These are phyloP conservation scores for Penaeus japonicus DNA, from an alignment of 1,140 invertebrate species.

Conservation along the genomic window DNA sequence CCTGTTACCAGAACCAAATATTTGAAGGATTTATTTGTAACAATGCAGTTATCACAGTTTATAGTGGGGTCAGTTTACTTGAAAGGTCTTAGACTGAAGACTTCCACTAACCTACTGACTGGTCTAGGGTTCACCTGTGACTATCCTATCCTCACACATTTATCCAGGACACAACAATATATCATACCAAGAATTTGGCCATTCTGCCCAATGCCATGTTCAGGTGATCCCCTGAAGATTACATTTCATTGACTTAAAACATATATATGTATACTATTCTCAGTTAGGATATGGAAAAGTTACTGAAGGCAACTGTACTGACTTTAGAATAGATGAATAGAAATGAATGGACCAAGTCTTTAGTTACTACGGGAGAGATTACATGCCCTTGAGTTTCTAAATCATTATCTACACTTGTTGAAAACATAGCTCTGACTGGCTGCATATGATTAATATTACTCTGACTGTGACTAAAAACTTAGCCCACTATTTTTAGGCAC, in stretches of 20 bases:
- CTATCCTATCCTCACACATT: constrained; percentile 40
- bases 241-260: constrained; percentile 17
- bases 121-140: constrained; percentile 30
- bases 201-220: constrained; percentile 28
- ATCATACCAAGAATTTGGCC: constrained; percentile 19
- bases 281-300: constrained; percentile 53
- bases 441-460: constrained; percentile 15
- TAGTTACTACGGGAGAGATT: constrained; percentile 14
- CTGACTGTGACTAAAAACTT: constrained; percentile 29
- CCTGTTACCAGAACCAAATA: neutral
- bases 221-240: constrained; percentile 3
- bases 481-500: constrained; percentile 44
- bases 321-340: constrained; percentile 49
- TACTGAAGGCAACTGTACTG: constrained; percentile 52
- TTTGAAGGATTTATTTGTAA: neutral
- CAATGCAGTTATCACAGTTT: constrained; percentile 46
- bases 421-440: constrained; percentile 15
- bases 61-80: constrained; percentile 33
- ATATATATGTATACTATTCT: constrained; percentile 23
- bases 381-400: neutral
- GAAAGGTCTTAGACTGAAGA: neutral
- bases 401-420: neutral
- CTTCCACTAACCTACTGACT: neutral
- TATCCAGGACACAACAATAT: neutral
- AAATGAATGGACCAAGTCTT: constrained; percentile 37